Evolutionary conservation across 2,113 vertebrate genomes (phyloP).

Genomic region (Trematomus loennbergii): DNA sequence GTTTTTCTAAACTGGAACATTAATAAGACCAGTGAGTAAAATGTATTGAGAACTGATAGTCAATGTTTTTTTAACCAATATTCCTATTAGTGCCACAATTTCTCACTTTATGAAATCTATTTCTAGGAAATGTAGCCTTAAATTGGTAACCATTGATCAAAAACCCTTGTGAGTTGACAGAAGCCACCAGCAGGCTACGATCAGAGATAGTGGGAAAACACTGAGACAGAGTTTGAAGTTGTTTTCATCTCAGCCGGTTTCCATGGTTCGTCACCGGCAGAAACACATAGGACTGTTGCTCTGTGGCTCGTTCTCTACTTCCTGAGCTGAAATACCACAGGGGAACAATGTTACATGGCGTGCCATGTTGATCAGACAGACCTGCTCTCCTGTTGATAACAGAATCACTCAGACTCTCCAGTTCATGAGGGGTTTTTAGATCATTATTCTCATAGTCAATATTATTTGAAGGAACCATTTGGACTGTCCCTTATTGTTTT

Average conservation of each 20-base stretch:
- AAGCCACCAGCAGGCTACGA: constrained; percentile 9
- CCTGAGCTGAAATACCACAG: constrained; percentile 66
- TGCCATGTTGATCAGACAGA: constrained; percentile 48
- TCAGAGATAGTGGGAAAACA: constrained; percentile 30
- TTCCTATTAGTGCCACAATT: background rate
- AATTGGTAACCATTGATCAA: constrained; percentile 11
- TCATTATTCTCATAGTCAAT: constrained; percentile 25
- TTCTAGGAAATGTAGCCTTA: background rate
- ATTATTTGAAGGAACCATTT: constrained; percentile 39
- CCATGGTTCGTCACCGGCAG: constrained; percentile 34
- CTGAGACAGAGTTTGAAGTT: constrained; percentile 38
- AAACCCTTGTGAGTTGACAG: constrained; percentile 32
- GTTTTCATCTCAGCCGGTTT: constrained; percentile 53
- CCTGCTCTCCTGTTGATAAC: constrained; percentile 31
- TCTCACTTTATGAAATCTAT: background rate
- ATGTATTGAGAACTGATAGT: constrained; percentile 1
- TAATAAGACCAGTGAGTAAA: background rate
- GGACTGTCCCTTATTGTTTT: constrained; percentile 3
- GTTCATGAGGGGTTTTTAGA: constrained; percentile 50
- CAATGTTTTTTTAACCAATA: too few relatives aligned
- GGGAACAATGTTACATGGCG: constrained; percentile 40
- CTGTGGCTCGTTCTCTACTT: constrained; percentile 57
- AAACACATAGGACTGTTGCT: constrained; percentile 48
- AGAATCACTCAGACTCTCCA: constrained; percentile 1
- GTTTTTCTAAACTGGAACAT: too few relatives aligned